Evolutionary conservation across 1,140 invertebrate species (phyloP).

Genomic region (Hyles vespertilio): DNA sequence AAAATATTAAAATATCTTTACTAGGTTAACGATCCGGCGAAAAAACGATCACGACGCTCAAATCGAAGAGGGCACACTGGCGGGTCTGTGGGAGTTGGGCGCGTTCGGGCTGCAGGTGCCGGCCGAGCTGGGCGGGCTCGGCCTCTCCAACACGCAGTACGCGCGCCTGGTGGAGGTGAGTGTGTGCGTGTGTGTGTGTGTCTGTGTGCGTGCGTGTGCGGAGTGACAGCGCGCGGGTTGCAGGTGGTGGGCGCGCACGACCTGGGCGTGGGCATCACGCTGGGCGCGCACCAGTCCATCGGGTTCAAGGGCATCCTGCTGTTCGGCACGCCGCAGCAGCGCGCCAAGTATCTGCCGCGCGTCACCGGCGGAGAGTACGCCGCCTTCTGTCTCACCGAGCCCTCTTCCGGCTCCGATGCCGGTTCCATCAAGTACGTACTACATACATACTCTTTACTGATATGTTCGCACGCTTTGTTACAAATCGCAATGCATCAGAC

Average conservation of each 20-base stretch:
- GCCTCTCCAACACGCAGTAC: conserved; percentile 95
- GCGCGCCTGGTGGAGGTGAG: conserved; percentile 91
- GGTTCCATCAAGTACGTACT: conserved; percentile 83
- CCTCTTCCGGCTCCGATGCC: conserved; percentile 95
- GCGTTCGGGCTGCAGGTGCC: conserved; percentile 96
- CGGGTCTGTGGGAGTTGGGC: conserved; percentile 92
- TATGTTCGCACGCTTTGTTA: neutral
- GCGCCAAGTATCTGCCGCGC: conserved; percentile 93
- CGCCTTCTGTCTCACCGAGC: conserved; percentile 98
- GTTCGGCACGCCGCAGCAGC: conserved; percentile 92
- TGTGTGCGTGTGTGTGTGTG: no score
- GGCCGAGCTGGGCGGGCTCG: conserved; percentile 85
- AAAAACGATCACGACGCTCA: conserved; percentile 83
- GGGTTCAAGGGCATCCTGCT: conserved; percentile 97
- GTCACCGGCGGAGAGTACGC: conserved; percentile 90
- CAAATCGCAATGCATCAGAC: neutral
- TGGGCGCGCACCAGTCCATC: conserved; percentile 94
- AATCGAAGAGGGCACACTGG: conserved; percentile 82
- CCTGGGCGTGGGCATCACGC: conserved; percentile 90
- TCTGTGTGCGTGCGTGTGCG: no score
- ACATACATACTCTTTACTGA: no score
- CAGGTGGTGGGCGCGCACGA: conserved; percentile 93
- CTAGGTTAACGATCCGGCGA: conserved; percentile 86
- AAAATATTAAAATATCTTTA: no score
- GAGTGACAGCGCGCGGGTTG: no score